Evolutionary conservation across 2,888 invertebrate species (phyloP).

Genomic region (Eristalis pertinax): DNA sequence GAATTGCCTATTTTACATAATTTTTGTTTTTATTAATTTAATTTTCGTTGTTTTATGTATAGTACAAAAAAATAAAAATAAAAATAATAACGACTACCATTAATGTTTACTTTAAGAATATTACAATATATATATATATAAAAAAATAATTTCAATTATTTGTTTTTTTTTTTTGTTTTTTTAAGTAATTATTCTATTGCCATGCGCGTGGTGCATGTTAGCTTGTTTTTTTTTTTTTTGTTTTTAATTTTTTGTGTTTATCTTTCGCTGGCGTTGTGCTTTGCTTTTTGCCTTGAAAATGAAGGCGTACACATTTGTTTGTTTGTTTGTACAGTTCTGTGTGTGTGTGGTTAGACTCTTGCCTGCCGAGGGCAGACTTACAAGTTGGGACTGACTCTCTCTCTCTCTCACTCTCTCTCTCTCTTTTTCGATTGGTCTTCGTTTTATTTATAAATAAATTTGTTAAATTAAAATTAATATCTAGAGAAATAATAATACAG

Average conservation of each 20-base stretch:
- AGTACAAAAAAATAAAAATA: constrained; percentile 64
- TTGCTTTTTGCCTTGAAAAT: constrained; percentile 73
- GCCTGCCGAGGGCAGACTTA: constrained; percentile 69
- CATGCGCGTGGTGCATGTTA: constrained; percentile 20
- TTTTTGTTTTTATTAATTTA: constrained; percentile 55
- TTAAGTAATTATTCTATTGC: constrained; percentile 37
- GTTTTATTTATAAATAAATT: constrained; percentile 39
- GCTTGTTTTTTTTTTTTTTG: constrained; percentile 30
- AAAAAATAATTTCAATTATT: constrained; percentile 26
- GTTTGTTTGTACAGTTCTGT: constrained; percentile 69
- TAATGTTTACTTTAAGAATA: constrained; percentile 62
- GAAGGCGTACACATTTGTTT: constrained; percentile 77
- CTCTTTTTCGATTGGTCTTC: constrained; percentile 16
- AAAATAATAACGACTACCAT: constrained; percentile 69
- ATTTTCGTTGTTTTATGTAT: constrained; percentile 58
- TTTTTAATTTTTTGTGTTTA: constrained; percentile 8
- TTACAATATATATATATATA: constrained; percentile 49
- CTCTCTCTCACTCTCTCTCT: constrained; percentile 6
- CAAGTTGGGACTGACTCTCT: constrained; percentile 35
- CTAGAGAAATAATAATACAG: background rate
- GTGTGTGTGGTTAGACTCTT: constrained; percentile 28
- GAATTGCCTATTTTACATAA: constrained; percentile 38
- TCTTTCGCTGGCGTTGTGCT: constrained; percentile 17
- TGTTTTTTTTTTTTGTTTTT: background rate
- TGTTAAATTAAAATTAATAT: constrained; percentile 38